Base-by-base conservation (phyloP, 2,888 invertebrate species). In the Pardosa pseudoannulata region DNA sequence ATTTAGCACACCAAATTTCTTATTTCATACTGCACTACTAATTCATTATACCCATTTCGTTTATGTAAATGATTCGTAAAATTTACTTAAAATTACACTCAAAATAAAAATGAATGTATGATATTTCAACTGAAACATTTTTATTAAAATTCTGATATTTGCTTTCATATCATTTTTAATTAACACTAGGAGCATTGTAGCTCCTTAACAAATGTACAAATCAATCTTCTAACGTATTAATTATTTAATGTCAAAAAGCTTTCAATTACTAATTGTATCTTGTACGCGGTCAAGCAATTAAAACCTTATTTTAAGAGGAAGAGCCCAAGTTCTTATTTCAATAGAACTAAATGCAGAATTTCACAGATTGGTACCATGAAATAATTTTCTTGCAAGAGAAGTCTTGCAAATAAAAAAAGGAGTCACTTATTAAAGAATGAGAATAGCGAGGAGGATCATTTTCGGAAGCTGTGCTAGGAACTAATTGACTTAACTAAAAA, bases 401-500 rank as follows among this genome's bases (percentile, higher is more conserved):
- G 36, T 36, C 36, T 36, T 36, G 9, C 9, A 36, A 36, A 36
- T 62, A 0, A 62, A 62, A 62, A 62, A 71, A 41, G 56, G 29
- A 79, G n/a, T 27, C 46, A 46, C 56, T 79, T 39, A 62, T 62
- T 29, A 71, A 79, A 71, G 39, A 27, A 36, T 36, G 50, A 31
- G 56, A 70, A 62, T n/a, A 70, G 70, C 13, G 31, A 39, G 39
- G 79, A 36, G 36, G 36, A 9, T 72, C 19, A 79, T 36, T 79
- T 79, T 62, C 71, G 70, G 79, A 79, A 79, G 36, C 13, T 27
- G 56, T 29, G 31, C 28, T 19, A 31, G 70, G 1, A 31, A n/a
- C 62, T 79, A 79, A 79, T 79, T 79, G 79, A 79, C 28, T 64
- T 72, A 79, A 79, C 79, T 72, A 72, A 71, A 79, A 79, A 79